phyloP scores from a whole-genome alignment of 2,797 vertebrate genomes.

The Poecile montanus region DNA sequence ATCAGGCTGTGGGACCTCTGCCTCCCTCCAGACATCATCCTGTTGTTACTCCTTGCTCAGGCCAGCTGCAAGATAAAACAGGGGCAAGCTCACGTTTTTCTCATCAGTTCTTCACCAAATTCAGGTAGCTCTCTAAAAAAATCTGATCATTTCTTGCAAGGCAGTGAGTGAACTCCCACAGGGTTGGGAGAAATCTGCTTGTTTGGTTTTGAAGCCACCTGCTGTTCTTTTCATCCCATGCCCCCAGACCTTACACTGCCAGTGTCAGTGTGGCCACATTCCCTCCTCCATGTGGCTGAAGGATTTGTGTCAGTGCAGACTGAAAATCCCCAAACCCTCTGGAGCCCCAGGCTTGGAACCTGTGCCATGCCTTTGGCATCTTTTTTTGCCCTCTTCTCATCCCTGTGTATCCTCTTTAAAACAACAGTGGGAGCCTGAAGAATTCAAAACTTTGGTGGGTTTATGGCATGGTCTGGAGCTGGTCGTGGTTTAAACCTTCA shows the following conservation, averaged over 20 bases:
- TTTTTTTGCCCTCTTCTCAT: not conserved
- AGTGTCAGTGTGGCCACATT: accelerated
- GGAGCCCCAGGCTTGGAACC: not conserved
- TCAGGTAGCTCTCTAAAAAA: not conserved
- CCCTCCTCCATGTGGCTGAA: accelerated
- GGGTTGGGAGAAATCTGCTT: accelerated
- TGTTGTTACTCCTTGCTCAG: not conserved
- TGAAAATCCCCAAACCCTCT: not conserved
- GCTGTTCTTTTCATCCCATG: not conserved
- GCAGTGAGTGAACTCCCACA: accelerated
- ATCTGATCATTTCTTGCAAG: not conserved
- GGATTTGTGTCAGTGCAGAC: not conserved
- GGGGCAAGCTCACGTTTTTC: not conserved
- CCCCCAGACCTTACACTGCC: not conserved
- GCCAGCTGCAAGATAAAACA: not conserved
- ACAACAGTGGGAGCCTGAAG: not conserved
- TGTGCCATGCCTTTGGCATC: not conserved
- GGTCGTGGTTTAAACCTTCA: not conserved
- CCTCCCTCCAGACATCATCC: not conserved
- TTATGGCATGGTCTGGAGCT: not conserved
- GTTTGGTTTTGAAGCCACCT: not conserved
- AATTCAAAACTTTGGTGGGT: accelerated
- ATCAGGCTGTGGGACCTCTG: not conserved
- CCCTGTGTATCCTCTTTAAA: not conserved
- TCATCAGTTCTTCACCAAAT: not conserved